A percentile compares a stretch with the other conserved stretches of the same genome.
phyloP scores from a whole-genome alignment of 2,888 invertebrate species.

The Zaprionus obscuricornis region DNA sequence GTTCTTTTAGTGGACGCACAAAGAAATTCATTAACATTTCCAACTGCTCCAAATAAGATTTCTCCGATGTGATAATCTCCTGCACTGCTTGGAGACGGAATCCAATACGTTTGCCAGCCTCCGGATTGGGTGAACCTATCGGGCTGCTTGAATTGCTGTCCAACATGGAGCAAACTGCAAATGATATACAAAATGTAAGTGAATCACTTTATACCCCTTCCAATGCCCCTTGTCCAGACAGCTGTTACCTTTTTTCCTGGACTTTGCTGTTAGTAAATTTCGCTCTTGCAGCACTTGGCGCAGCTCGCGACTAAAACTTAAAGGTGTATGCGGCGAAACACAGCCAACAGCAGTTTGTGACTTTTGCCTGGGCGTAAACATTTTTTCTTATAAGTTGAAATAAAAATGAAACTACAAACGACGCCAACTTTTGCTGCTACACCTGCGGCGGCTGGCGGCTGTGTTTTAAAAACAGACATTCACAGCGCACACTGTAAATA shows the following conservation, averaged over 20 bases:
- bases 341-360: conserved; percentile 18
- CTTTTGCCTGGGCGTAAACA: conserved; percentile 77
- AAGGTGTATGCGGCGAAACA: conserved; percentile 80
- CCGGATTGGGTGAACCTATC: conserved; percentile 70
- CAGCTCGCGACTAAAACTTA: conserved; percentile 86
- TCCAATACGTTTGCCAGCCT: conserved; percentile 75
- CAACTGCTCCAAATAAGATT: conserved; percentile 87
- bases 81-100: conserved; percentile 86
- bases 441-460: conserved; percentile 71
- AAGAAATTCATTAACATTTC: conserved; percentile 87
- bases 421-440: conserved; percentile 46
- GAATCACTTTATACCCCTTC: background rate
- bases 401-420: conserved; percentile 45
- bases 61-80: conserved; percentile 89
- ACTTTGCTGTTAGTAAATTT: conserved; percentile 86
- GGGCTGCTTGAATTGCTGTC: conserved; percentile 79
- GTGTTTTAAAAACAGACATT: conserved; percentile 47
- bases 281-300: conserved; percentile 86
- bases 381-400: conserved; percentile 37
- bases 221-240: too few species aligned
- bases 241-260: conserved; percentile 85
- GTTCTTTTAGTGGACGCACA: conserved; percentile 85
- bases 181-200: background rate
- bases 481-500: conserved; percentile 1
- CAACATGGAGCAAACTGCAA: conserved; percentile 85